phyloP scores from a whole-genome alignment of 2,888 invertebrate species.

The Macrosiphum euphorbiae region DNA sequence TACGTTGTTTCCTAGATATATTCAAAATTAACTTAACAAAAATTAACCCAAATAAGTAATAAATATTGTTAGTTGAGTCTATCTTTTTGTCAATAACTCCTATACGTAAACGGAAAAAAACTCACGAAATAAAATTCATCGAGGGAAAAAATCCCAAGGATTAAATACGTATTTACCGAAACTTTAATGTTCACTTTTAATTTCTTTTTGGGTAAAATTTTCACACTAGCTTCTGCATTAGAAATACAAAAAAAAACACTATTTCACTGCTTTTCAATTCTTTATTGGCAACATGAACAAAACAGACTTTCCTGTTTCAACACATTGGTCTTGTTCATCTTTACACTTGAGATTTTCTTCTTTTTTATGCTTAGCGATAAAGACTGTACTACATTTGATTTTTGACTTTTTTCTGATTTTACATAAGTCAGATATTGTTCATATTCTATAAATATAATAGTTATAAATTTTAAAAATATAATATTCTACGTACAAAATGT shows the following conservation, averaged over 20 bases:
- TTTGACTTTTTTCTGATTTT: slow-evolving; percentile 56
- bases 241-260: slow-evolving; percentile 60
- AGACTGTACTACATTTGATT: slow-evolving; percentile 59
- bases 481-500: not conserved
- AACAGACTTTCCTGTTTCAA: slow-evolving; percentile 55
- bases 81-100: no score
- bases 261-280: slow-evolving; percentile 57
- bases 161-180: no score
- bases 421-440: slow-evolving; percentile 56
- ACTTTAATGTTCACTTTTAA: slow-evolving; percentile 45
- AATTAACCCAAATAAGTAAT: no score
- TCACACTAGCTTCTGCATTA: slow-evolving; percentile 38
- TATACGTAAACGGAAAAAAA: no score
- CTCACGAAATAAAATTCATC: no score
- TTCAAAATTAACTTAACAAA: no score
- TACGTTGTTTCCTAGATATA: no score
- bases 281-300: slow-evolving; percentile 58
- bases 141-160: no score
- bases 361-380: slow-evolving; percentile 59
- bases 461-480: not conserved
- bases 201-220: slow-evolving; percentile 42
- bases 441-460: slow-evolving; percentile 41
- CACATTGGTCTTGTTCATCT: slow-evolving; percentile 32
- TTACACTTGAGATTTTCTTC: slow-evolving; percentile 51
- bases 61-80: no score